Evolutionary conservation across 2,797 vertebrate species (phyloP), one percentile per base, ranked within the genome.

Genomic region (Tokudaia tokunoshimensis): DNA sequence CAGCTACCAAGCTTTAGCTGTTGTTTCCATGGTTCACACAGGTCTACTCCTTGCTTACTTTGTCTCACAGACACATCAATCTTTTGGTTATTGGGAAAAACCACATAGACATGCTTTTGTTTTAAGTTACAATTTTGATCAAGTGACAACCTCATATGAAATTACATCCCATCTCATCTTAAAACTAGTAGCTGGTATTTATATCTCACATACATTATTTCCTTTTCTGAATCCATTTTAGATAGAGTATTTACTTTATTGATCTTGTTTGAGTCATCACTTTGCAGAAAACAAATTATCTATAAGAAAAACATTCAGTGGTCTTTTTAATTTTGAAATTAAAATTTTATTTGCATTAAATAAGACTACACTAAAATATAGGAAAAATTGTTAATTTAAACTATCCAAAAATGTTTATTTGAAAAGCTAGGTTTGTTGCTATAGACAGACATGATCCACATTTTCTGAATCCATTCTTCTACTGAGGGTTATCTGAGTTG

Each of bases 161-260:
- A 89, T 86, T 59, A 8, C 22, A 80, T 44, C 41, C 20, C 65
- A 7, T 34, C 3, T 67, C 15, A 24, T 19, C 12, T 94, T 88
- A 13, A 94, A 88, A 12, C 19, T 31, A 96, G 11, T 85, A 81
- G 67, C 31, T 65, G 13, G 76, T 63, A 61, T 44, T 93, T 13
- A 88, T 12, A 17, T 91, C 70, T 88, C 20, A 76, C 29, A n/a
- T 85, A 84, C 65, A 67, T 87, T 55, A 26, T 82, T 95, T 95
- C 26, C 52, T 0, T 8, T 22, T 41, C n/a, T 41, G 4, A 34
- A 84, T 20, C 65, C 89, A 67, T 31, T n/a, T 44, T 7, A 37
- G 14, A 34, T 50, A 19, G n/a, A 37, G 34, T 72, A 55, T n/a
- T 6, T 47, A 78, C 44, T 92, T 55, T 57, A 22, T 89, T 55